Conservation (phyloP, 2,888 invertebrate genomes). For the Spilosoma lubricipeda region DNA sequence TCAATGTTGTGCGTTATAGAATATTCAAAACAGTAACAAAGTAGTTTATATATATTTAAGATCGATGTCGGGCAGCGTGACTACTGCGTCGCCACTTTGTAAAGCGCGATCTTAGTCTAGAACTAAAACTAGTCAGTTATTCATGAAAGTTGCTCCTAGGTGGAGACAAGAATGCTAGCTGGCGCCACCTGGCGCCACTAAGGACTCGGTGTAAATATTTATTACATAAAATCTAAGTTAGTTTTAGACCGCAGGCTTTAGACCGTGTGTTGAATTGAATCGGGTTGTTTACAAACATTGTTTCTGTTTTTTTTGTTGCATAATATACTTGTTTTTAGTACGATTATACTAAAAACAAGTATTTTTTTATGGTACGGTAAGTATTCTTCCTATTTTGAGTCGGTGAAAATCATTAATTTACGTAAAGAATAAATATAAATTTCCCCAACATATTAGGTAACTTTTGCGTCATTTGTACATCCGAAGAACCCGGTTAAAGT, state of each 20-base stretch:
- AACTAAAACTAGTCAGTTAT: slow-evolving; percentile 78
- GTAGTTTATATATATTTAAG: slow-evolving; percentile 50
- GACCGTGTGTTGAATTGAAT: background rate
- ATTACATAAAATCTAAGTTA: slow-evolving; percentile 36
- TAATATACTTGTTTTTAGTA: no score
- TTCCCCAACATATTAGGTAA: background rate
- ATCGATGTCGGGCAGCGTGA: slow-evolving; percentile 56
- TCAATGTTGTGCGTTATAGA: background rate
- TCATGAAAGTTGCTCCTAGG: slow-evolving; percentile 82
- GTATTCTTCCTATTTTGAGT: background rate
- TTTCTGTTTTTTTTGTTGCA: background rate
- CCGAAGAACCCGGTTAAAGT: background rate
- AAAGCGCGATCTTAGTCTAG: slow-evolving; percentile 59
- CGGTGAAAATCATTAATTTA: background rate
- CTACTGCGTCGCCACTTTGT: slow-evolving; percentile 48
- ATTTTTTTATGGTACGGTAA: background rate
- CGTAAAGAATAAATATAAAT: background rate
- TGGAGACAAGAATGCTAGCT: slow-evolving; percentile 75
- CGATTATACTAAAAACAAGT: background rate
- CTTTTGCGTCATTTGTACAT: background rate
- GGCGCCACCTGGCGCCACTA: slow-evolving; percentile 69
- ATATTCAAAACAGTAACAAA: slow-evolving; percentile 17
- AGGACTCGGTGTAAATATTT: slow-evolving; percentile 48
- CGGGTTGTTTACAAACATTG: background rate
- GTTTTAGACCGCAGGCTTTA: slow-evolving; percentile 6